Evolutionary conservation across 2,113 vertebrate genomes (phyloP).

Genomic region (Cygnus atratus): DNA sequence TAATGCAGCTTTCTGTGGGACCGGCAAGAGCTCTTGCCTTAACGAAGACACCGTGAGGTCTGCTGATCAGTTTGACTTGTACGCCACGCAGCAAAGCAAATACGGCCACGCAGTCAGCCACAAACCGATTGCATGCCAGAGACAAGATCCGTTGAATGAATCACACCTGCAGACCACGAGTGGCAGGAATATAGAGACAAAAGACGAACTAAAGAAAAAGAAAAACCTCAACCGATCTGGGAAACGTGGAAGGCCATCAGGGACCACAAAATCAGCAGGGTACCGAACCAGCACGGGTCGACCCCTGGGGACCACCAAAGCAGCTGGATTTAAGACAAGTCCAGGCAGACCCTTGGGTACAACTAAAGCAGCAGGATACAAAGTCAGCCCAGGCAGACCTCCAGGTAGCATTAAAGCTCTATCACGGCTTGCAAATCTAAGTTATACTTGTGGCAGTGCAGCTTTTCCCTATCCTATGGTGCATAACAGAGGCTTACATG

Average conservation of each 20-base stretch:
- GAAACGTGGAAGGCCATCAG: conserved; percentile 90
- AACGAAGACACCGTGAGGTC: conserved; percentile 89
- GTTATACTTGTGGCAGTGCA: conserved; percentile 88
- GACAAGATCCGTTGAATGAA: conserved; percentile 83
- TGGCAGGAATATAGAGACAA: conserved; percentile 82
- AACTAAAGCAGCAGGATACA: conserved; percentile 96
- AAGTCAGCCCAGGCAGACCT: conserved; percentile 96
- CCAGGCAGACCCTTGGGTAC: conserved; percentile 96
- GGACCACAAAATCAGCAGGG: conserved; percentile 96
- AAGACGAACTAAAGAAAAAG: conserved; percentile 93
- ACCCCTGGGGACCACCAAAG: conserved; percentile 96
- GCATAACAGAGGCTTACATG: conserved; percentile 86
- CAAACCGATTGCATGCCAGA: conserved; percentile 90
- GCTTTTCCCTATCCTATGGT: conserved; percentile 91
- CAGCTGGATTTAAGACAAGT: conserved; percentile 98
- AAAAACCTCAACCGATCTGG: conserved; percentile 90
- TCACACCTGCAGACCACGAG: conserved; percentile 79
- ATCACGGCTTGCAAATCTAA: conserved; percentile 93
- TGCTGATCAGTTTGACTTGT: conserved; percentile 90
- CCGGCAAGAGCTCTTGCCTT: conserved; percentile 89
- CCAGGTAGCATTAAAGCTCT: conserved; percentile 98
- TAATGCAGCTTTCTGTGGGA: conserved; percentile 91
- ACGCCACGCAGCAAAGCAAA: conserved; percentile 88
- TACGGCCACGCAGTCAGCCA: conserved; percentile 84
- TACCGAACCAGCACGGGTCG: conserved; percentile 98